phyloP scores from a whole-genome alignment of 30 jellyfish, hydroid and myxozoan genomes.

The Sanderia malayensis region DNA sequence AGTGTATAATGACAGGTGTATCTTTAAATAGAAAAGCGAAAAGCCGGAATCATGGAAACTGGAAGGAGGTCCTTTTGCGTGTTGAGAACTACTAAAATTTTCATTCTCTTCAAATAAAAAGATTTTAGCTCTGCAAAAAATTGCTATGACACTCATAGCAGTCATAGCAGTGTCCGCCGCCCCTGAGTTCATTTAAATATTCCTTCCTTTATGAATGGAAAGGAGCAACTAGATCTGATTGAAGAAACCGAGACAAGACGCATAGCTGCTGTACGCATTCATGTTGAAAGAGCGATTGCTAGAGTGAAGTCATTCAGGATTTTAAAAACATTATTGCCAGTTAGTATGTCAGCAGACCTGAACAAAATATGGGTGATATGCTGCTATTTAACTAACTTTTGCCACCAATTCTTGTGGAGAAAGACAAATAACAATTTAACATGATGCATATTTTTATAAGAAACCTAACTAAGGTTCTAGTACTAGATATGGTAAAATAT shows the following conservation, averaged over 20 bases:
- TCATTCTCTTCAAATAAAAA: too few species aligned
- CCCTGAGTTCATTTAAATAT: constrained; percentile 12
- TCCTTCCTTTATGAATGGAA: constrained; percentile 22
- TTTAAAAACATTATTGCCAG: constrained; percentile 9
- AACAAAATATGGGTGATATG: constrained; percentile 38
- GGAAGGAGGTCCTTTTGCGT: too few species aligned
- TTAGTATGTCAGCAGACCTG: constrained; percentile 26
- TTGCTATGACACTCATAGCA: too few species aligned
- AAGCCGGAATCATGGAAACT: too few species aligned
- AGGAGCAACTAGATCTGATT: not conserved
- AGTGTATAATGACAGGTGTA: too few species aligned
- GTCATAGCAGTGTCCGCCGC: too few species aligned
- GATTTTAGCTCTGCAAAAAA: too few species aligned
- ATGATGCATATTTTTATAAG: too few species aligned
- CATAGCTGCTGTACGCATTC: constrained; percentile 47
- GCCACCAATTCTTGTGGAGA: not conserved
- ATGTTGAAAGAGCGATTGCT: constrained; percentile 47
- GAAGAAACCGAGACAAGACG: constrained; percentile 39
- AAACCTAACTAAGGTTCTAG: not conserved
- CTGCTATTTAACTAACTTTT: not conserved
- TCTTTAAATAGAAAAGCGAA: too few species aligned
- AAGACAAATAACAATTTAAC: not conserved
- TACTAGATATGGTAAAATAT: not conserved
- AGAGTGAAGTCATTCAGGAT: constrained; percentile 23
- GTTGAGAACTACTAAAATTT: too few species aligned